A percentile compares a stretch with the other conserved stretches of the same genome.
These are phyloP conservation scores for Pollenia griseotomentosa DNA, from an alignment of 2,888 invertebrate genomes.

Conservation along the genomic window DNA sequence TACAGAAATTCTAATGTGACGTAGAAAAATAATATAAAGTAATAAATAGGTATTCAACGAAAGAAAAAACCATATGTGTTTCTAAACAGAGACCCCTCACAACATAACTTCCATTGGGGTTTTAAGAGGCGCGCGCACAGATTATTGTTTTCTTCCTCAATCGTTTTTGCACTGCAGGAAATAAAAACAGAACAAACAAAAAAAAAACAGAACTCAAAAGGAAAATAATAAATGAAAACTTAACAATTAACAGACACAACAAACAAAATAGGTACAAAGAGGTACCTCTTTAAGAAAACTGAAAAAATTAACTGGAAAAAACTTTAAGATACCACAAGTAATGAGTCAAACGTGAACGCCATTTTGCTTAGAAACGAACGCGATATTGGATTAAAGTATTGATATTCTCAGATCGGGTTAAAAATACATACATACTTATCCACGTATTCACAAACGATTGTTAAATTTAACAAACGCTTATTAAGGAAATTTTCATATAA, in stretches of 20 bases:
- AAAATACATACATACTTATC: neutral
- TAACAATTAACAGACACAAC: conserved; percentile 26
- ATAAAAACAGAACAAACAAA: conserved; percentile 48
- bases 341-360: conserved; percentile 64
- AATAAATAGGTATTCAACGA: neutral
- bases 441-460: neutral
- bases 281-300: conserved; percentile 13
- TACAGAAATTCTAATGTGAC: conserved; percentile 30
- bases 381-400: conserved; percentile 18
- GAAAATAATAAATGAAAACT: conserved; percentile 24
- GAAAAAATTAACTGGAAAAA: conserved; percentile 40
- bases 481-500: no score
- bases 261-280: conserved; percentile 35
- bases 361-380: conserved; percentile 62
- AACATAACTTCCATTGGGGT: conserved; percentile 49
- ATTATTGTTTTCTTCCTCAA: conserved; percentile 8
- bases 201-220: conserved; percentile 41
- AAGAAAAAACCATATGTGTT: conserved; percentile 41
- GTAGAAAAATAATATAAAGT: neutral
- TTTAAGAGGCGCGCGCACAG: conserved; percentile 55
- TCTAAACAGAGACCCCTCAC: conserved; percentile 36
- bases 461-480: no score
- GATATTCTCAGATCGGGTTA: neutral
- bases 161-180: conserved; percentile 36
- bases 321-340: conserved; percentile 51